Evolutionary conservation across 2,888 invertebrate genomes (phyloP).

Genomic region (Pyrrhosoma nymphula): DNA sequence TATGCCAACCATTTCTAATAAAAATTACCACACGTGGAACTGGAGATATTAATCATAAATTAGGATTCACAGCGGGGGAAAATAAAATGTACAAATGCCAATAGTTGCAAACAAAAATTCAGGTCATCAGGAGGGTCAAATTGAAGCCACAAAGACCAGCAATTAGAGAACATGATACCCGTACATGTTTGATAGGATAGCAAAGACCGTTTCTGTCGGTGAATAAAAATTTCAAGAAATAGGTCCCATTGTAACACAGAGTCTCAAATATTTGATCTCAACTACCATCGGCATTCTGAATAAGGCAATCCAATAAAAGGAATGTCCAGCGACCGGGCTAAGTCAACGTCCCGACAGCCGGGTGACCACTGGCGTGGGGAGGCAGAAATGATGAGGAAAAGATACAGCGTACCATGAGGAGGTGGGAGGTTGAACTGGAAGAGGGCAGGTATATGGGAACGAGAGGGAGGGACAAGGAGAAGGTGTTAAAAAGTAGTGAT

Average conservation of each 20-base stretch:
- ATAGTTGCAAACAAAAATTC: too few relatives aligned
- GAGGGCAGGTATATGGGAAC: background rate
- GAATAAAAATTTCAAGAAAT: background rate
- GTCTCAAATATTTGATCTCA: background rate
- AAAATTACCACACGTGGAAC: too few relatives aligned
- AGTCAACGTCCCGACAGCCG: background rate
- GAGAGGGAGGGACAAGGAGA: background rate
- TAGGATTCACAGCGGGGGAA: too few relatives aligned
- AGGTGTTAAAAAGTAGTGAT: constrained; percentile 25
- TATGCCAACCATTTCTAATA: too few relatives aligned
- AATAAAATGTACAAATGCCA: too few relatives aligned
- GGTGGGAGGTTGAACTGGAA: background rate
- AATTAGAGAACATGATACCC: background rate
- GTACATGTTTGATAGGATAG: background rate
- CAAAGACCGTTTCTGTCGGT: background rate
- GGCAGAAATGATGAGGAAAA: constrained; percentile 2
- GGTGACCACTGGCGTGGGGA: background rate
- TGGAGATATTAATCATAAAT: too few relatives aligned
- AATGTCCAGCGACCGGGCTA: background rate
- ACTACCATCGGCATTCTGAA: background rate
- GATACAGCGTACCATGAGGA: background rate
- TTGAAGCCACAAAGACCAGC: too few relatives aligned
- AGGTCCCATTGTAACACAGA: background rate
- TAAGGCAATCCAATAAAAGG: background rate
- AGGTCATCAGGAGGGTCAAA: too few relatives aligned